These are phyloP conservation scores for Actias luna DNA, from an alignment of 2,888 invertebrate species.

Conservation along the genomic window DNA sequence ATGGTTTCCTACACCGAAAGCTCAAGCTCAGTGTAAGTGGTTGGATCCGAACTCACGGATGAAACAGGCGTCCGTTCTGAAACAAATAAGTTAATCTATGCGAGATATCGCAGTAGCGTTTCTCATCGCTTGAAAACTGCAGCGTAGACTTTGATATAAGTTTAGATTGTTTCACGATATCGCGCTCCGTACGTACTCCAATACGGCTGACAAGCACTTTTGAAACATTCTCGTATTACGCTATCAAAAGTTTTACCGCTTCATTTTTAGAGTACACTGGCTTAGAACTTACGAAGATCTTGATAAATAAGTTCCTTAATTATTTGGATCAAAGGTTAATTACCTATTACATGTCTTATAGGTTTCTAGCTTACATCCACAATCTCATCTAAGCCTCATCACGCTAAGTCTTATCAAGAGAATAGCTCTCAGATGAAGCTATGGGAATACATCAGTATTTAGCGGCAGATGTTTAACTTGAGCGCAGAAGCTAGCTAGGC, in stretches of 20 bases:
- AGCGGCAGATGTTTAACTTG: not conserved
- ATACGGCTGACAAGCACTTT: not conserved
- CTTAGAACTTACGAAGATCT: not conserved
- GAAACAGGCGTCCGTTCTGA: not conserved
- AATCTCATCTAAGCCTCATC: not conserved
- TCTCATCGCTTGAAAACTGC: constrained; percentile 17
- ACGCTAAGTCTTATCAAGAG: no score
- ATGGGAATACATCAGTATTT: not conserved
- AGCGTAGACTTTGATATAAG: constrained; percentile 18
- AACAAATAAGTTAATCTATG: constrained; percentile 5
- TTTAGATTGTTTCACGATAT: constrained; percentile 6
- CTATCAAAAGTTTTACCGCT: not conserved
- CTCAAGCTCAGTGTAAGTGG: no score
- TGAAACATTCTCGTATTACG: not conserved
- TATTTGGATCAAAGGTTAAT: no score
- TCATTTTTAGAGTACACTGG: not conserved
- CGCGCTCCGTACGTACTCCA: not conserved
- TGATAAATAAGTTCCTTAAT: not conserved
- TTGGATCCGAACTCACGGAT: no score
- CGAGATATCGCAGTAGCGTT: not conserved
- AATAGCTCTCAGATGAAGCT: no score
- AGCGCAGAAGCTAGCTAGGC: not conserved
- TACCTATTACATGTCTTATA: no score
- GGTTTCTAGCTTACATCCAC: not conserved
- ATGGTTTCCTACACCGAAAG: no score